Conservation (phyloP, 2,797 vertebrate species). For the Salmo trutta region DNA sequence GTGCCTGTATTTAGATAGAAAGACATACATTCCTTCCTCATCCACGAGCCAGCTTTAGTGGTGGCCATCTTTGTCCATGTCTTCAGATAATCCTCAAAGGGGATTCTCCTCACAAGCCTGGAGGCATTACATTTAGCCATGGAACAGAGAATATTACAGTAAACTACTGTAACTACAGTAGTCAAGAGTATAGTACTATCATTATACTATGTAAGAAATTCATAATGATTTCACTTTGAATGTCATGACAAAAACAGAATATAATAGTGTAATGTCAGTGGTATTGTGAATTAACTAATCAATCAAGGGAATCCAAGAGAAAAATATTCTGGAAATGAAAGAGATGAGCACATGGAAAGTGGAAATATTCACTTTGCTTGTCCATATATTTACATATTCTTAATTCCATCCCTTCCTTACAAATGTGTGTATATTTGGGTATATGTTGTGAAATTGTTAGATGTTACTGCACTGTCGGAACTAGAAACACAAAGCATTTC, state of each 20-base stretch:
- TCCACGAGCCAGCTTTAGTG: conserved; percentile 19
- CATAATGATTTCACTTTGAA: too few species aligned
- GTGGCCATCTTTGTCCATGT: conserved; percentile 33
- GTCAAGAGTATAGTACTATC: too few species aligned
- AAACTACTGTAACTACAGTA: too few species aligned
- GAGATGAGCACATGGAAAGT: not conserved
- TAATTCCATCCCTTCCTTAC: too few species aligned
- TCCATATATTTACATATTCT: too few species aligned
- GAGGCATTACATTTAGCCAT: not conserved
- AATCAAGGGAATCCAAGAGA: not conserved
- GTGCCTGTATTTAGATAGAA: not conserved
- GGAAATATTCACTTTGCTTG: not conserved
- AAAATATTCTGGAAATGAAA: not conserved
- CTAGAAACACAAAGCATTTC: too few species aligned
- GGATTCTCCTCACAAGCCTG: conserved; percentile 21
- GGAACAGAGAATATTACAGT: not conserved
- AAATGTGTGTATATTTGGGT: too few species aligned
- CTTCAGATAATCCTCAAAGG: conserved; percentile 37
- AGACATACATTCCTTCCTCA: conserved; percentile 21
- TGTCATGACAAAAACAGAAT: too few species aligned
- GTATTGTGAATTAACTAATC: not conserved
- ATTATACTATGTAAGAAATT: too few species aligned
- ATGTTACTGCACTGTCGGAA: too few species aligned
- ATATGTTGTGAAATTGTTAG: too few species aligned
- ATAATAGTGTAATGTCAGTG: too few species aligned